Evolutionary conservation across 2,888 invertebrate species (phyloP).

Genomic region (Pilophorus perplexus): DNA sequence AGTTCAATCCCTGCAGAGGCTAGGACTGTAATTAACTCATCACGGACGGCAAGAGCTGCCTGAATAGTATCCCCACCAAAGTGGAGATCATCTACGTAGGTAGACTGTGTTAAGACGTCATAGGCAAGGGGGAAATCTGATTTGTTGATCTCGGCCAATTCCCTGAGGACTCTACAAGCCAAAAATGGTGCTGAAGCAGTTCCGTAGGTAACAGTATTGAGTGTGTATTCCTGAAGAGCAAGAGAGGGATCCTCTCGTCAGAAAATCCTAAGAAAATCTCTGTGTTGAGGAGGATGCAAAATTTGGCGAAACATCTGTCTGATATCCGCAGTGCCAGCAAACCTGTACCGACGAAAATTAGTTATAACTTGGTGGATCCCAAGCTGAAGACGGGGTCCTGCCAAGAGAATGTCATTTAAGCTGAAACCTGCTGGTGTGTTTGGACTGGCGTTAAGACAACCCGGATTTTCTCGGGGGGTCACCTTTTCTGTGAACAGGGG

Average conservation of each 20-base stretch:
- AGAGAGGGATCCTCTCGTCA: neutral
- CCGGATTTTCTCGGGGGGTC: constrained; percentile 6
- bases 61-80: neutral
- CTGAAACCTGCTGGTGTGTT: constrained; percentile 15
- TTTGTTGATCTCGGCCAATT: neutral
- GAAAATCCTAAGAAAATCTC: neutral
- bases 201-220: constrained; percentile 21
- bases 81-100: constrained; percentile 24
- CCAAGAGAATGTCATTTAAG: constrained; percentile 25
- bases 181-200: constrained; percentile 22
- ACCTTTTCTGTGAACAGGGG: neutral
- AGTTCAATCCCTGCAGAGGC: neutral
- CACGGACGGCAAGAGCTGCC: neutral
- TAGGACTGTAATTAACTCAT: neutral
- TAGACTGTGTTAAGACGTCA: neutral
- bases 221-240: neutral
- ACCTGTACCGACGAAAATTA: neutral
- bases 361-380: neutral
- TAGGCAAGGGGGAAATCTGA: neutral
- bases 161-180: neutral
- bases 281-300: neutral
- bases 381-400: constrained; percentile 15
- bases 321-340: constrained; percentile 11
- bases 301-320: constrained; percentile 12
- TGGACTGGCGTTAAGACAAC: constrained; percentile 33